Percentiles rank a stretch among this genome's conserved stretches.
Conservation (phyloP, 2,888 invertebrate genomes). For the Sphecodes monilicornis region DNA sequence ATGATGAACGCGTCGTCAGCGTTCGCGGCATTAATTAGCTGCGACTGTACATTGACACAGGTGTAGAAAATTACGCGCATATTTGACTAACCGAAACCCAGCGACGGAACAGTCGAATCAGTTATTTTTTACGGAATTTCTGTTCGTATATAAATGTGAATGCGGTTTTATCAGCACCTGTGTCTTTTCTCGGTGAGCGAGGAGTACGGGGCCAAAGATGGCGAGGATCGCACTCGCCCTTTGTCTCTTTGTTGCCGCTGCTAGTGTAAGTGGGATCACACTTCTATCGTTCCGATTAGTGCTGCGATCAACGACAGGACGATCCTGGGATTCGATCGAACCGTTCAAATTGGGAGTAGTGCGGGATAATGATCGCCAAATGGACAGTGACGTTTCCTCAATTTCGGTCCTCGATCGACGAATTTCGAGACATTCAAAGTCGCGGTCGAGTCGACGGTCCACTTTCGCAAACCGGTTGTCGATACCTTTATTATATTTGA, state of each 20-base stretch:
- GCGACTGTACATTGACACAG: conserved; percentile 66
- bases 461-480: neutral
- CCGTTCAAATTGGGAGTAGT: neutral
- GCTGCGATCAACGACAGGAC: neutral
- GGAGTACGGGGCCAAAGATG: conserved; percentile 57
- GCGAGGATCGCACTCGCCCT: conserved; percentile 60
- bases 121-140: conserved; percentile 1
- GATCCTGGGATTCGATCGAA: neutral
- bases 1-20: neutral
- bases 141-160: conserved; percentile 45
- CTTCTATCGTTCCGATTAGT: neutral
- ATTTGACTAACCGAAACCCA: conserved; percentile 10
- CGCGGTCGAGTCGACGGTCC: too few relatives aligned
- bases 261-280: conserved; percentile 63
- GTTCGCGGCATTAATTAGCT: conserved; percentile 17
- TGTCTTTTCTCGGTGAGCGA: neutral
- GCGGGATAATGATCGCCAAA: neutral
- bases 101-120: neutral
- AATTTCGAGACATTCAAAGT: too few relatives aligned
- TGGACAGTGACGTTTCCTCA: neutral
- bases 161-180: neutral
- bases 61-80: conserved; percentile 45
- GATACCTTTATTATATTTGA: neutral
- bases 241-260: conserved; percentile 50
- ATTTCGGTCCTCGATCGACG: neutral